phyloP scores from a whole-genome alignment of 2,888 invertebrate species.

The Oligia fasciuncula region DNA sequence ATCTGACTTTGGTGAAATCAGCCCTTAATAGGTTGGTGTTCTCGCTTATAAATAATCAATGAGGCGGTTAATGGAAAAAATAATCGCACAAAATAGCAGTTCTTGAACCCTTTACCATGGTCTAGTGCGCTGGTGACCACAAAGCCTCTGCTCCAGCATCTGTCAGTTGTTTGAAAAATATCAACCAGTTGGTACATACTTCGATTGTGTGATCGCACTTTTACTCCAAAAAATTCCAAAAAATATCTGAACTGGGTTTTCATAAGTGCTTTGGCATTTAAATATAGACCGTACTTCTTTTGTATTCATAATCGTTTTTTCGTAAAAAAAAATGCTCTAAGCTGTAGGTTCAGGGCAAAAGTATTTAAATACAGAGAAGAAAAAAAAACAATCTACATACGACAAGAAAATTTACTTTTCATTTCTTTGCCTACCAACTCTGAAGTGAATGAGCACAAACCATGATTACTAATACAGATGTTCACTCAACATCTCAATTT shows the following conservation, averaged over 20 bases:
- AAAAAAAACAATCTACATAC: too few species aligned
- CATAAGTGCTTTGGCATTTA: neutral
- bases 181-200: neutral
- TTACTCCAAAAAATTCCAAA: neutral
- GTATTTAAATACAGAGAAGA: neutral
- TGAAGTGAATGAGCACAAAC: slow-evolving; percentile 13
- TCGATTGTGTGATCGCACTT: neutral
- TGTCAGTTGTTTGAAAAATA: slow-evolving; percentile 1
- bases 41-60: slow-evolving; percentile 3
- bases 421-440: neutral
- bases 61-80: slow-evolving; percentile 14
- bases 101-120: slow-evolving; percentile 36
- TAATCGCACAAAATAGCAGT: neutral
- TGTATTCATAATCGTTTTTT: too few species aligned
- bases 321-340: neutral
- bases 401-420: neutral
- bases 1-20: too few species aligned
- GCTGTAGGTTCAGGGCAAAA: neutral
- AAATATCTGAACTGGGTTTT: neutral
- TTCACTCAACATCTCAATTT: slow-evolving; percentile 53
- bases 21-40: neutral
- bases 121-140: slow-evolving; percentile 11
- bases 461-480: slow-evolving; percentile 43
- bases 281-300: neutral
- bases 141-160: neutral